Evolutionary conservation across 2,888 invertebrate species (phyloP), one percentile per base, ranked within the genome.

Genomic region (Eutolmus rufibarbis): DNA sequence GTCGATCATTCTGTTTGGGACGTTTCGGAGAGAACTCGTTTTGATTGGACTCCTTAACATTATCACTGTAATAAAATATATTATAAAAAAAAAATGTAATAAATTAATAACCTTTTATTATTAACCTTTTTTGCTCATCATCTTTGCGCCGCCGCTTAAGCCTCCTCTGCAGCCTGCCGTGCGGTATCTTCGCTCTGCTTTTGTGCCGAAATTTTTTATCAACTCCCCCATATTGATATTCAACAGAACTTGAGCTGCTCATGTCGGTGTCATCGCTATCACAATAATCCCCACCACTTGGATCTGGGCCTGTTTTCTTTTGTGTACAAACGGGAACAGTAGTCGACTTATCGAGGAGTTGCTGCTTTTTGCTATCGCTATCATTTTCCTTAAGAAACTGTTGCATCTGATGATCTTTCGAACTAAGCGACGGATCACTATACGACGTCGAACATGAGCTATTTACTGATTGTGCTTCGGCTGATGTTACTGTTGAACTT

Each of bases 211-310:
- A 23, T 40, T 66, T 66, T 43, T 79, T 79, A 28, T 79, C 66
- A 7, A 66, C 12, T 23, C 66, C 66, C 1, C 16, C 28, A 43
- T 88, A 88, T 86, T 89, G 89, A 66, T 28, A 28, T 43, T 92
- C 91, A 79, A 91, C 90, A 0, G 92, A 92, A 86, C 92, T 92
- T 34, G 92, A 91, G 89, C 92, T 92, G 86, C 92, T 92, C 90
- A 91, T 91, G 77, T 92, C 92, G 0, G 92, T 92, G 79, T 92
- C 92, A 89, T 92, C 92, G 87, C 92, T 92, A 8, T 92, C 92
- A 56, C 78, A 57, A 86, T 40, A 57, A 4, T 77, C 82, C 57
- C 76, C 31, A 16, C 40, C 19, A 16, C 7, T 76, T 34, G 37
- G 5, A 14, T 82, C 23, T 8, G 31, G 9, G 14, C 14, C 46